phyloP scores from a whole-genome alignment of 2,113 vertebrate genomes.

The Cyprinodon tularosa region DNA sequence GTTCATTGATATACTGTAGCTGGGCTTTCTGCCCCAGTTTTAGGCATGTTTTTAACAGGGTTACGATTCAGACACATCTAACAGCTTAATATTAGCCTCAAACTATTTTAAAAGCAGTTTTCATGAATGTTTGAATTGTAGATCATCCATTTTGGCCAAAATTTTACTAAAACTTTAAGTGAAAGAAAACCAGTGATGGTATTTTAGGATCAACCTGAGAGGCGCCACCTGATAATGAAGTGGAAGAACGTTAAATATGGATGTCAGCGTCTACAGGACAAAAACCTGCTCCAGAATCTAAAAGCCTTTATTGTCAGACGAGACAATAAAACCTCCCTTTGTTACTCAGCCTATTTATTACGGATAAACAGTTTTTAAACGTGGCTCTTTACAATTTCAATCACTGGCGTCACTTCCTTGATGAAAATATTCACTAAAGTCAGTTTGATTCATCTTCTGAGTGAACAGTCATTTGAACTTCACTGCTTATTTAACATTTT shows the following conservation, averaged over 20 bases:
- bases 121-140: neutral
- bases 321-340: neutral
- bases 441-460: neutral
- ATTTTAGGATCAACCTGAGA: too few species aligned
- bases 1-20: neutral
- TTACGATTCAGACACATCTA: neutral
- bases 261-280: too few species aligned
- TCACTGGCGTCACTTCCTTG: neutral
- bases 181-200: too few species aligned
- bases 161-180: too few species aligned
- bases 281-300: too few species aligned
- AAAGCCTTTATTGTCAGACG: too few species aligned
- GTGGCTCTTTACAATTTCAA: neutral
- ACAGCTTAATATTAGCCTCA: neutral
- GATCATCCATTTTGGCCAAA: too few species aligned
- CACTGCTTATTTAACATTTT: neutral
- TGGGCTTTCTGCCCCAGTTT: neutral
- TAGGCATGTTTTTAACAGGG: too few species aligned
- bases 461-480: neutral
- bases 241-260: too few species aligned
- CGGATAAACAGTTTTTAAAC: neutral
- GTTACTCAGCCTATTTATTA: too few species aligned
- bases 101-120: neutral
- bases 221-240: too few species aligned
- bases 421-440: slow-evolving; percentile 4